Base-by-base conservation (phyloP, 37 sponge, comb jelly and placozoan species). In the Beroe ovata region DNA sequence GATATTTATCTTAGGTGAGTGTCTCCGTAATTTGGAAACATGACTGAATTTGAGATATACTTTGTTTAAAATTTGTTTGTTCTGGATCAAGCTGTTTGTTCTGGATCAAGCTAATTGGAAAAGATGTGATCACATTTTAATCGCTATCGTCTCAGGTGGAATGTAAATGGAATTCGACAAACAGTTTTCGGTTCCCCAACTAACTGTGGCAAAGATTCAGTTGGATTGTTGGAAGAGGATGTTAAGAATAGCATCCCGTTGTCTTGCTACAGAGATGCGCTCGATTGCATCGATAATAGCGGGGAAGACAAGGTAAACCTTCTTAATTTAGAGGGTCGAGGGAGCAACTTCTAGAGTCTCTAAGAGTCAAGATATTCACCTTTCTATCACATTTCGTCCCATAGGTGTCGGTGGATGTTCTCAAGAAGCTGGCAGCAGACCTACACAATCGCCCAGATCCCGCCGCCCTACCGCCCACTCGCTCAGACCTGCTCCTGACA, bases 371-470 rank as follows among this genome's bases (percentile, higher is more conserved):
- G n/a, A n/a, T n/a, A n/a, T n/a, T n/a, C n/a, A n/a, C n/a, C n/a
- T n/a, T n/a, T n/a, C n/a, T n/a, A n/a, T n/a, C n/a, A n/a, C n/a
- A n/a, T 11, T 47, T 47, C 11, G 54, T 47, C 25, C 2, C 33
- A 34, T 37, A 66, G 69, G 84, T 77, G 42, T 77, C 84, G 3
- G 38, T 77, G n/a, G 84, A 77, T 23, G 54, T 8, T 40, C 54
- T 77, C 25, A 77, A 77, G 84, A 42, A 77, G 20, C 23, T 77
- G 25, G 84, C 84, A 14, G 84, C 54, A 6, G 42, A 39, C 22
- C 42, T 77, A 8, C 69, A 66, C 69, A 25, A 66, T 16, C 29
- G 8, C 69, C 69, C 69, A 8, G 69, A 66, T 37, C 69, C 69
- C 69, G 1, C 69, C 36, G 41, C 35, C 1, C 42, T 42, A 1